Conservation (phyloP, 2,888 invertebrate genomes). For the Autographa gamma region DNA sequence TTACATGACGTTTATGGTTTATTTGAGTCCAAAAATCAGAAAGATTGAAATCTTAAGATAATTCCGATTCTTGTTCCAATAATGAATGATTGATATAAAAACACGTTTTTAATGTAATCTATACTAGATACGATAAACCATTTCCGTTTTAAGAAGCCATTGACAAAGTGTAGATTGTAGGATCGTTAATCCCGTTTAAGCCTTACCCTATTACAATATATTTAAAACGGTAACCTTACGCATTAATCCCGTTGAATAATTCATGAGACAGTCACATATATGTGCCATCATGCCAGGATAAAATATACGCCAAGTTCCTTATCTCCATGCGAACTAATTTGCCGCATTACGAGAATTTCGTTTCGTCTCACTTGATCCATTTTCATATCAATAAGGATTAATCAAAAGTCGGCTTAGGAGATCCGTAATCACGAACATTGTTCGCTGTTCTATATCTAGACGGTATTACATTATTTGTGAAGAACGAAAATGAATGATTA, state of each 20-base stretch:
- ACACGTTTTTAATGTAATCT: too few species aligned
- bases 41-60: not conserved
- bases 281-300: conserved; percentile 21
- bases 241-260: conserved; percentile 41
- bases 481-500: conserved; percentile 42
- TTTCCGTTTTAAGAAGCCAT: not conserved
- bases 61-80: not conserved
- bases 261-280: conserved; percentile 35
- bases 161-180: not conserved
- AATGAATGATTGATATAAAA: not conserved
- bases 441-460: conserved; percentile 54
- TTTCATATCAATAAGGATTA: conserved; percentile 71
- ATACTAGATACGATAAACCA: not conserved
- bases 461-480: conserved; percentile 32
- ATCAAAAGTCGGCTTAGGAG: conserved; percentile 61
- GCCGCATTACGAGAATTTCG: conserved; percentile 46
- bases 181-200: not conserved
- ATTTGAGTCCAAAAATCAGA: not conserved
- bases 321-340: conserved; percentile 48
- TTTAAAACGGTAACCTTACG: conserved; percentile 28
- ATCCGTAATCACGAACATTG: conserved; percentile 65
- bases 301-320: conserved; percentile 31
- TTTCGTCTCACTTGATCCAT: conserved; percentile 52
- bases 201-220: conserved; percentile 12
- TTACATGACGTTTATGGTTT: not conserved